Evolutionary conservation across 1,140 invertebrate species (phyloP), one percentile per base, ranked within the genome.

Genomic region (Sycobia sp.): DNA sequence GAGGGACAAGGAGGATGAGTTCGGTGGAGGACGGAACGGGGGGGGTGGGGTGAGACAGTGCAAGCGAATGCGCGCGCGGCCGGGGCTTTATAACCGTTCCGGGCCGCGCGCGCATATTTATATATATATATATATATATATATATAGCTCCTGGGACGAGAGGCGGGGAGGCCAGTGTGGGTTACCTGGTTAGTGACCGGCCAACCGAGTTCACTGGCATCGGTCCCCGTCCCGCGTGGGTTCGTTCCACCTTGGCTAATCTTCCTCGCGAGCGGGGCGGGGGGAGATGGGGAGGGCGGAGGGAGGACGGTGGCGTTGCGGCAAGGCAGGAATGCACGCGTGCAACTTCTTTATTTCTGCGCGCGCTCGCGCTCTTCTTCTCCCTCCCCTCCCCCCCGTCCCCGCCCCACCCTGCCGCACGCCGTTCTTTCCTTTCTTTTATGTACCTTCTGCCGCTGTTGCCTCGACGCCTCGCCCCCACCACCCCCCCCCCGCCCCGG

Each of bases 111-210:
- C 36, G 36, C n/a, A n/a, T n/a, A n/a, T n/a, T n/a, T 34, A 34
- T 11, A 69, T 69, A 71, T 34, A 34, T 34, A 34, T 34, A 34
- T 34, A 34, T 34, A 34, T n/a, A n/a, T n/a, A n/a, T n/a, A n/a
- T n/a, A n/a, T n/a, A 39, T 5, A 39, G 36, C 11, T 11, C 29
- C 47, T 7, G 25, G 27, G 2, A 27, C 68, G 68, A 64, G 72
- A 72, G 20, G 7, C 23, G 57, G 14, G 44, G 56, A 58, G 36
- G 72, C 49, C 80, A 80, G 80, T 82, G 78, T 82, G 80, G 80
- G 80, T 82, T 82, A 82, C 80, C 80, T 82, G 80, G 80, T 81
- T 82, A 82, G 79, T 82, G 80, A 82, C 80, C 80, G 80, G 79
- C 77, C 80, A 82, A 81, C 80, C 79, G 79, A 81, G 80, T 82